Evolutionary conservation across 2,888 invertebrate species (phyloP), one percentile per base, ranked within the genome.

Genomic region (Phania funesta): DNA sequence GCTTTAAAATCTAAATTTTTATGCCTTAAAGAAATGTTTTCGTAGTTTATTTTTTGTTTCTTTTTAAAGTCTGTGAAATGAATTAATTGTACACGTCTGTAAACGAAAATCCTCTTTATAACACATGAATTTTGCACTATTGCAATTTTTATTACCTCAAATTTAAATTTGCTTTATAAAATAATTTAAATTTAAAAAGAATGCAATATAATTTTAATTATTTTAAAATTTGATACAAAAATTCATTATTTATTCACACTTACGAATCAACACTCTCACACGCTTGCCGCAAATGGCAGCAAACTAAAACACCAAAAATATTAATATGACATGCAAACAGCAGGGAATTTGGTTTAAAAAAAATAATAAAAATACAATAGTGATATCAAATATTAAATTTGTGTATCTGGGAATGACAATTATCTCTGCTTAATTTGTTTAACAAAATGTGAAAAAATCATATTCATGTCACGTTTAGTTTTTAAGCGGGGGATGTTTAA

Each of bases 201-300:
- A 18, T 48, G 24, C 35, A 38, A 48, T 71, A 22, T 13, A 5
- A 44, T 44, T n/a, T 24, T 58, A 35, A 22, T 71, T 44, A 64
- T 64, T 18, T 24, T 20, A 29, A 74, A 75, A 65, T 56, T 65
- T 52, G 32, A 65, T 44, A 56, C 9, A 46, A 54, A 65, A 52
- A 56, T 65, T 48, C 16, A 48, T 38, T 58, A 22, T 68, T 32
- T 16, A 11, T 9, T 50, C n/a, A 41, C 38, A 29, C 41, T 38
- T 9, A 18, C 60, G 50, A 11, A 8, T 18, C 8, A 32, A 58
- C 20, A 58, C 35, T 38, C 38, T 32, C 44, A 29, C 9, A 46
- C 29, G n/a, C 22, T 56, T n/a, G 26, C 38, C 35, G 35, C 35
- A 46, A 67, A 56, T 32, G 1, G 20, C 29, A 20, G 50, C 16